Conservation (phyloP, 2,888 invertebrate genomes). For the Noctuana brunneofusca region DNA sequence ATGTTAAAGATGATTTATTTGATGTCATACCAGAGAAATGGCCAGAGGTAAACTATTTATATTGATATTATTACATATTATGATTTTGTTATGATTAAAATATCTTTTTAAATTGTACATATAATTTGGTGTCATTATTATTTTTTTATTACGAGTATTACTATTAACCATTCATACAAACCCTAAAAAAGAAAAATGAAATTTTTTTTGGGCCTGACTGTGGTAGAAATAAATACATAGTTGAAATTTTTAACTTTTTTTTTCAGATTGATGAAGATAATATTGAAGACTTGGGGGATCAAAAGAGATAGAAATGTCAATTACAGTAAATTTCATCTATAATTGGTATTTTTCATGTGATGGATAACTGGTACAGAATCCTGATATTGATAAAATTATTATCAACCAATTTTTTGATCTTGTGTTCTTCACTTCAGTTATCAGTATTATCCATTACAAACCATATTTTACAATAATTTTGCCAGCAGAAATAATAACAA, state of each 20-base stretch:
- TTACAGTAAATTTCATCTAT: background rate
- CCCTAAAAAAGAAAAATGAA: no score
- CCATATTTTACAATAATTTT: no score
- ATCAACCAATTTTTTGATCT: background rate
- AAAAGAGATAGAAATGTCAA: conserved; percentile 86
- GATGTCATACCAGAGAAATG: conserved; percentile 99
- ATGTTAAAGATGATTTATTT: conserved; percentile 98
- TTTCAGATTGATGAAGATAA: conserved; percentile 94
- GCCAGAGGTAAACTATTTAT: conserved; percentile 96
- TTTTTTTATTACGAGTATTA: no score
- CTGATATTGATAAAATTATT: background rate
- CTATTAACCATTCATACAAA: no score
- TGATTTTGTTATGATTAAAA: no score
- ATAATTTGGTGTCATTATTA: background rate
- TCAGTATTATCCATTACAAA: no score
- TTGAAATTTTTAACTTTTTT: no score
- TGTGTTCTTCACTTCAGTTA: background rate
- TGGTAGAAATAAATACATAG: no score
- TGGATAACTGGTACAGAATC: background rate
- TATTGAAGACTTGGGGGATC: conserved; percentile 96
- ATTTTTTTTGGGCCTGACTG: no score
- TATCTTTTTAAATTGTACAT: no score
- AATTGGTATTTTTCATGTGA: background rate
- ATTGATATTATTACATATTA: no score
- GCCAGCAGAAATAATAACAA: no score